Percentiles rank a stretch among this genome's conserved stretches.
These are phyloP conservation scores for Drosophila subsilvestris DNA, from an alignment of 2,888 invertebrate species.

Conservation along the genomic window DNA sequence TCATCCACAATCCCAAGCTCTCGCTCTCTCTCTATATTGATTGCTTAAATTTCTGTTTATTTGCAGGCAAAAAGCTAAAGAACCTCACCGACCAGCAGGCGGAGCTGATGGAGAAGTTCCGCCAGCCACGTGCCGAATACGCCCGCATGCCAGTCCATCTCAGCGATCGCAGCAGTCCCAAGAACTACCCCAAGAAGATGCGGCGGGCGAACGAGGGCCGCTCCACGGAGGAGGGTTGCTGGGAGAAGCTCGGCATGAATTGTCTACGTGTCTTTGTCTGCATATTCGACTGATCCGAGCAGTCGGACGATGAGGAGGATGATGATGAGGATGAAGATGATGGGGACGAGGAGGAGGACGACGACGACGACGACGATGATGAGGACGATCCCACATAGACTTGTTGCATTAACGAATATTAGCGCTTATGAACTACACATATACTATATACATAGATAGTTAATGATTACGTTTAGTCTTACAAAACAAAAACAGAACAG, in stretches of 20 bases:
- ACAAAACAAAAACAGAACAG: conserved; percentile 33
- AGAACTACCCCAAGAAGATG: conserved; percentile 84
- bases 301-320: conserved; percentile 32
- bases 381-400: conserved; percentile 62
- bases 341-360: background rate
- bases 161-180: conserved; percentile 83
- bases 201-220: conserved; percentile 78
- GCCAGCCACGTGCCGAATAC: conserved; percentile 82
- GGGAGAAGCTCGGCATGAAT: conserved; percentile 82
- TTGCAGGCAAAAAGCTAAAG: conserved; percentile 80
- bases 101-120: conserved; percentile 82
- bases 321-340: conserved; percentile 34
- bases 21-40: too few species aligned
- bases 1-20: background rate
- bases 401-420: conserved; percentile 77
- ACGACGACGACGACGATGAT: conserved; percentile 10
- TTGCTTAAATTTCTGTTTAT: background rate
- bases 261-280: conserved; percentile 83
- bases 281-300: conserved; percentile 82
- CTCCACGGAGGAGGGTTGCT: conserved; percentile 81
- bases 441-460: conserved; percentile 34
- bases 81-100: conserved; percentile 83
- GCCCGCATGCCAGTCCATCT: conserved; percentile 84
- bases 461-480: conserved; percentile 67
- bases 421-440: conserved; percentile 71